A percentile compares a stretch with the other conserved stretches of the same genome.
These are phyloP conservation scores for Bruchidius siliquastri DNA, from an alignment of 2,888 invertebrate genomes.

Conservation along the genomic window DNA sequence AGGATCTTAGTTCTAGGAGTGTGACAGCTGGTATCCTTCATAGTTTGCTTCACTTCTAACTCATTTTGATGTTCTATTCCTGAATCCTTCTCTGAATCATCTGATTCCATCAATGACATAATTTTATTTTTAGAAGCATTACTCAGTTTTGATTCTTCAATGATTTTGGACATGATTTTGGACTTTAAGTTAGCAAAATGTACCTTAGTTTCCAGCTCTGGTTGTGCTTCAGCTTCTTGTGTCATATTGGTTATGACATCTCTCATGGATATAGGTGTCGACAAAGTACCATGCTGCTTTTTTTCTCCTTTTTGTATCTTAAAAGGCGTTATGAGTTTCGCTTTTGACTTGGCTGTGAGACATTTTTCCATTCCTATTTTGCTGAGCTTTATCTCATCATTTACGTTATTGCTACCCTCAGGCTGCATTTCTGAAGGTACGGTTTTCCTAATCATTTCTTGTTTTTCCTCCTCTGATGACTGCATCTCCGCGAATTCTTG, in stretches of 20 bases:
- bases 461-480: neutral
- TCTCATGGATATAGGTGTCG: neutral
- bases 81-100: neutral
- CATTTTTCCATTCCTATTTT: neutral
- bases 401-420: neutral
- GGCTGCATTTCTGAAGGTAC: neutral
- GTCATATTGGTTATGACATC: neutral
- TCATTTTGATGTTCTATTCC: neutral
- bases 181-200: conserved; percentile 26
- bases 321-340: neutral
- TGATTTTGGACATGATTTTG: conserved; percentile 38
- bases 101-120: conserved; percentile 13
- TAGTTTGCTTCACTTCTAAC: neutral
- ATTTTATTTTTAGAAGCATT: conserved; percentile 17
- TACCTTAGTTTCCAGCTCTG: neutral
- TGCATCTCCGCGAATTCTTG: neutral
- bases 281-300: neutral
- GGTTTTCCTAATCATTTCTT: neutral
- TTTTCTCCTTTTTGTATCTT: neutral
- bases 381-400: neutral
- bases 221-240: neutral
- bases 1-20: conserved; percentile 10
- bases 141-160: conserved; percentile 21
- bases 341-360: neutral
- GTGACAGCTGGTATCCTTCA: conserved; percentile 6